phyloP scores from a whole-genome alignment of 2,797 vertebrate genomes.

The Peromyscus attwateri region DNA sequence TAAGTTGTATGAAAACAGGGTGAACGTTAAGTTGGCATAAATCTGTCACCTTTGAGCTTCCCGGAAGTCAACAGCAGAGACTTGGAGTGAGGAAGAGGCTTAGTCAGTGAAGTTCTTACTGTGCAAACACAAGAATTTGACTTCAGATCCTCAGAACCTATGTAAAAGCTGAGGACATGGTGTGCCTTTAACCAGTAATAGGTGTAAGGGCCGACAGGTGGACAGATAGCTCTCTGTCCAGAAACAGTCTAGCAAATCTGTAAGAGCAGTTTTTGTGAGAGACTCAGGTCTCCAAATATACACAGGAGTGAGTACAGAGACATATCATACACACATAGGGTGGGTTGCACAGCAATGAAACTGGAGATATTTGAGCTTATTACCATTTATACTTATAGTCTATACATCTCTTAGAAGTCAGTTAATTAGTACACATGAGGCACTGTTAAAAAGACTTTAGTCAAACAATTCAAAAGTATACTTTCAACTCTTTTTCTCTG shows the following conservation, averaged over 20 bases:
- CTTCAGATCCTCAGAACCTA: not conserved
- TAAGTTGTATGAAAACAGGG: not conserved
- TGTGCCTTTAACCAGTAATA: not conserved
- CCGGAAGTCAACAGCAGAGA: not conserved
- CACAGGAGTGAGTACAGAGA: not conserved
- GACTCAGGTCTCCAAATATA: not conserved
- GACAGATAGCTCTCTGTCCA: not conserved
- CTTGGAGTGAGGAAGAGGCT: not conserved
- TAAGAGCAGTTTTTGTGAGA: not conserved
- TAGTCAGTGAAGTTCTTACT: not conserved
- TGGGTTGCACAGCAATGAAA: not conserved
- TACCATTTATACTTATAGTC: not conserved
- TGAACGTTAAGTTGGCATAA: not conserved
- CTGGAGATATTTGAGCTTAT: not conserved
- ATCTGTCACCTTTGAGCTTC: not conserved
- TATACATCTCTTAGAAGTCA: not conserved
- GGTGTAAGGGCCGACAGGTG: not conserved
- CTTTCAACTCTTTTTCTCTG: slow-evolving; percentile 13
- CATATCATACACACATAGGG: not conserved
- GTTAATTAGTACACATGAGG: not conserved
- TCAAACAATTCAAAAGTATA: not conserved
- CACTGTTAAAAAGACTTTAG: not conserved
- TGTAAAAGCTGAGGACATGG: not conserved
- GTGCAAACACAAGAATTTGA: not conserved
- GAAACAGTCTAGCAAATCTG: not conserved